phyloP scores from a whole-genome alignment of 1,140 invertebrate species.

The Drosophila truncata region DNA sequence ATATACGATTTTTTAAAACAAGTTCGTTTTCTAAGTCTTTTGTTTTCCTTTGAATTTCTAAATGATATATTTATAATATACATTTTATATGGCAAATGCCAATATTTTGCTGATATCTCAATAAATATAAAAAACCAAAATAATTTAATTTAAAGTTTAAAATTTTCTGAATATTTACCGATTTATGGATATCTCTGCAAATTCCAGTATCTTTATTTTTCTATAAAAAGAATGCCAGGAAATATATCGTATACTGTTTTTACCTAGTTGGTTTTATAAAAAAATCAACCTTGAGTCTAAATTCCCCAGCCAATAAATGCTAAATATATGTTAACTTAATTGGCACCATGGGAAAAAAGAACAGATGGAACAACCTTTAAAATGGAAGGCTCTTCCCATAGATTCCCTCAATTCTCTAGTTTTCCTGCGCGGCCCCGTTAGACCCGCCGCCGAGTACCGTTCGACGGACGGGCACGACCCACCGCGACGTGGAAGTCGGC shows the following conservation, averaged over 20 bases:
- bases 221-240: neutral
- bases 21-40: conserved; percentile 39
- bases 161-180: too few relatives aligned
- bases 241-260: neutral
- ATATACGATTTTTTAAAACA: neutral
- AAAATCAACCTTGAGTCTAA: neutral
- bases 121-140: too few relatives aligned
- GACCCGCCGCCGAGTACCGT: conserved; percentile 17
- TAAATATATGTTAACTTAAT: conserved; percentile 4
- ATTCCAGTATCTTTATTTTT: too few relatives aligned
- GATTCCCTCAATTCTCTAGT: conserved; percentile 4
- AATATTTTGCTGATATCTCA: too few relatives aligned
- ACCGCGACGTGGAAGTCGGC: conserved; percentile 16
- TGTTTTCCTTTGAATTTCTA: neutral
- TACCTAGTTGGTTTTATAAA: neutral
- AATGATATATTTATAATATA: neutral
- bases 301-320: neutral
- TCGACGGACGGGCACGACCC: conserved; percentile 33
- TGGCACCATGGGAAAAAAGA: conserved; percentile 11
- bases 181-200: too few relatives aligned
- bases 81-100: too few relatives aligned
- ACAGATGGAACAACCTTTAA: neutral
- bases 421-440: conserved; percentile 19
- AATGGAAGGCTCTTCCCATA: conserved; percentile 3
- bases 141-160: too few relatives aligned